These are phyloP conservation scores for Sorex maritimensis DNA, from an alignment of 2,797 vertebrate species.

Conservation along the genomic window DNA sequence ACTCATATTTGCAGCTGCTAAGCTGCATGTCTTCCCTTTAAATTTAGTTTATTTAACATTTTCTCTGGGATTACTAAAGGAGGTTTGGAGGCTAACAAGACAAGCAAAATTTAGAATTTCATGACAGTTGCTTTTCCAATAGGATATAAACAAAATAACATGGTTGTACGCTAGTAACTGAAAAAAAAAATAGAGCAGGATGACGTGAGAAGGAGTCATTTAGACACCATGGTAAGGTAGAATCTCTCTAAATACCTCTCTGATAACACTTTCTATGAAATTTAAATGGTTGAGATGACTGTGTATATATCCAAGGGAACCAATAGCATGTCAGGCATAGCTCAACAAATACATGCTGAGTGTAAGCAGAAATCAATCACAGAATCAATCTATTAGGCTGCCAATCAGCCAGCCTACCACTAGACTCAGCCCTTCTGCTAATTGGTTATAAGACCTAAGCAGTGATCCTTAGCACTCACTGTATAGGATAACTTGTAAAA, in stretches of 20 bases:
- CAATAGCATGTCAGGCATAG: not conserved
- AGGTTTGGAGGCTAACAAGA: not conserved
- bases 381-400: not conserved
- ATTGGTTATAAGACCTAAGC: not conserved
- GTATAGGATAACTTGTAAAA: not conserved
- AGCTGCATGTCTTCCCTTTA: not conserved
- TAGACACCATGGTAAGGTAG: not conserved
- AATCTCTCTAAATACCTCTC: not conserved
- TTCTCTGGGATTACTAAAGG: not conserved
- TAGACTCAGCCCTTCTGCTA: not conserved
- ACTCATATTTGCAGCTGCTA: not conserved
- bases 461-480: not conserved
- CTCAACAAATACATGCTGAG: not conserved
- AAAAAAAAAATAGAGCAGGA: not conserved
- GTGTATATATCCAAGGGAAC: not conserved
- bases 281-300: not conserved
- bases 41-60: constrained; percentile 25
- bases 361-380: constrained; percentile 11
- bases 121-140: not conserved
- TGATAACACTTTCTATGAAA: not conserved
- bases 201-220: not conserved
- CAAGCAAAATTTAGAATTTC: not conserved
- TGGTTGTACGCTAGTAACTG: not conserved
- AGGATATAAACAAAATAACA: not conserved
- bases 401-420: not conserved